A percentile compares a stretch with the other conserved stretches of the same genome.
Conservation (phyloP, 2,797 vertebrate species). For the Eurystomus glaucurus region DNA sequence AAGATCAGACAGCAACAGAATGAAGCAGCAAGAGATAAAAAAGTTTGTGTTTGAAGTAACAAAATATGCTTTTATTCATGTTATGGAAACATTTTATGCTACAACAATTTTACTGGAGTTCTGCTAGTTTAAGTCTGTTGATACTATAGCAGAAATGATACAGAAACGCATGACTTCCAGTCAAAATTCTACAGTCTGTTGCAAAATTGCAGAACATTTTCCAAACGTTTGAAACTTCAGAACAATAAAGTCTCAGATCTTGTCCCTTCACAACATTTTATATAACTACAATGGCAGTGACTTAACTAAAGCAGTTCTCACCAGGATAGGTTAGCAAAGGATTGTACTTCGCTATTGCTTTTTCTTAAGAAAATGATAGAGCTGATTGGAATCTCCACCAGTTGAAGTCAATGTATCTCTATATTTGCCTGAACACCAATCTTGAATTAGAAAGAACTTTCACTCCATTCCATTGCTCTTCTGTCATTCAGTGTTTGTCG, state of each 20-base stretch:
- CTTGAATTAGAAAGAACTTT: background rate
- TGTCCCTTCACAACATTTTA: background rate
- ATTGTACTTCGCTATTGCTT: background rate
- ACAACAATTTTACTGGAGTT: background rate
- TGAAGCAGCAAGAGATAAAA: background rate
- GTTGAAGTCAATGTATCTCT: background rate
- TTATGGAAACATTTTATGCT: constrained; percentile 11
- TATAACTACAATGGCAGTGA: background rate
- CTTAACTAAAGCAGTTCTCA: background rate
- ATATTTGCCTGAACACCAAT: background rate
- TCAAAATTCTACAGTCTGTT: background rate
- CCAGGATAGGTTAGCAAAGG: background rate
- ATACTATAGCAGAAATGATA: background rate
- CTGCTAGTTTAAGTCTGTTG: background rate
- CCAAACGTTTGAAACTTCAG: background rate
- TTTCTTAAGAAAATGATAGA: background rate
- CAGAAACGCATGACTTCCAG: background rate
- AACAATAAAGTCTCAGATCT: background rate
- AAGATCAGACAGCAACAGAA: constrained; percentile 2
- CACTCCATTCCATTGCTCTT: background rate
- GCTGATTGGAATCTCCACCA: background rate
- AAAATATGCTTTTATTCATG: background rate
- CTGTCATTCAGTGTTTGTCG: background rate
- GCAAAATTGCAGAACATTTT: background rate
- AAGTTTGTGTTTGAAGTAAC: background rate